phyloP scores from a whole-genome alignment of 2,113 vertebrate genomes.

The Sceloporus tristichus region DNA sequence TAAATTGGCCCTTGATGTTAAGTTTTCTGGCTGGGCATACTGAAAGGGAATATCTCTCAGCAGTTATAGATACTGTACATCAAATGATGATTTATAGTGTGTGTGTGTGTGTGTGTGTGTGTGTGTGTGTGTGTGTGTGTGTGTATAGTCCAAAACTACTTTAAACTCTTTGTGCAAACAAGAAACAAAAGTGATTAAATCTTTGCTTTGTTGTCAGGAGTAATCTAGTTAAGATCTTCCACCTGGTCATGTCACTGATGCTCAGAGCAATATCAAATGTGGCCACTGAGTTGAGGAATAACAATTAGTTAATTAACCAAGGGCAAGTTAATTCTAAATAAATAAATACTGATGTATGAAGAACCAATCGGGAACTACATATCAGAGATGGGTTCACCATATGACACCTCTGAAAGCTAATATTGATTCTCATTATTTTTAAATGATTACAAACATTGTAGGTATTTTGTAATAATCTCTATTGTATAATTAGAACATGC shows the following conservation, averaged over 20 bases:
- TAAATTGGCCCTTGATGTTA: no score
- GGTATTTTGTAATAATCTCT: slow-evolving; percentile 83
- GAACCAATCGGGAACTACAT: slow-evolving; percentile 71
- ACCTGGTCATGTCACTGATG: background rate
- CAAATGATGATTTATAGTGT: background rate
- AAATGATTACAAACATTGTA: slow-evolving; percentile 81
- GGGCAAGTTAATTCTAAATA: slow-evolving; percentile 72
- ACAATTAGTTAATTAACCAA: slow-evolving; percentile 61
- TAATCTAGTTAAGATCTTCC: fast-evolving
- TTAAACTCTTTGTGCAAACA: background rate
- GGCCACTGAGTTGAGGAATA: slow-evolving; percentile 60
- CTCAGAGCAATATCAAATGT: slow-evolving; percentile 43
- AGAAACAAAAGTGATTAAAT: background rate
- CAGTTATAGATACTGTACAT: fast-evolving
- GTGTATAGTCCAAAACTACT: background rate
- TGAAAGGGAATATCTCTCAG: background rate
- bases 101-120: no score
- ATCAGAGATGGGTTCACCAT: slow-evolving; percentile 79
- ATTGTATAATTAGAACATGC: slow-evolving; percentile 81
- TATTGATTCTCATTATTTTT: slow-evolving; percentile 86
- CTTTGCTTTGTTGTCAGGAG: background rate
- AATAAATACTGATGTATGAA: slow-evolving; percentile 69
- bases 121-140: no score
- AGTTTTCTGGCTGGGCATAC: background rate
- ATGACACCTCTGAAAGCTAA: slow-evolving; percentile 81